phyloP scores from a whole-genome alignment of 1,140 invertebrate genomes.

The Calephelis virginiensis region DNA sequence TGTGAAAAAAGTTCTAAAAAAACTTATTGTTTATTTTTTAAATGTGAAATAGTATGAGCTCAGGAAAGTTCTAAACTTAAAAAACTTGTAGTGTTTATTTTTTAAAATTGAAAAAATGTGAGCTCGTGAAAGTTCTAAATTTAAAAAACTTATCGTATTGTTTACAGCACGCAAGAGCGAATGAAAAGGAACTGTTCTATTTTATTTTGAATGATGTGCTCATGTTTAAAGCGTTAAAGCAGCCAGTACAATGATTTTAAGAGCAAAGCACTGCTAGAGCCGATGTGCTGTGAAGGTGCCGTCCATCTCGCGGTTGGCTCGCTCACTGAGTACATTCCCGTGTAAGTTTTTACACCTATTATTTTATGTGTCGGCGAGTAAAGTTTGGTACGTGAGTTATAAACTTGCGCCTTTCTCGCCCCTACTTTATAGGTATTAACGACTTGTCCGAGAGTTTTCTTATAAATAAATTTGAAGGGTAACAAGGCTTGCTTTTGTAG shows the following conservation, averaged over 20 bases:
- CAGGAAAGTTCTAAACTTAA: no score
- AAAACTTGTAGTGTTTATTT: no score
- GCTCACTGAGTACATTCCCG: slow-evolving; percentile 76
- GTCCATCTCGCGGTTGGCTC: slow-evolving; percentile 66
- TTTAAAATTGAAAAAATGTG: no score
- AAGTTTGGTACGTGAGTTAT: slow-evolving; percentile 79
- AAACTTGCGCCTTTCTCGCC: slow-evolving; percentile 75
- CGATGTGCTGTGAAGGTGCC: slow-evolving; percentile 37
- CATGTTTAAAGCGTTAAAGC: slow-evolving; percentile 10
- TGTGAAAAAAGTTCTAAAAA: no score
- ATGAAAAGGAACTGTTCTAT: background rate
- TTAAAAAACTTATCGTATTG: no score
- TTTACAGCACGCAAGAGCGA: background rate
- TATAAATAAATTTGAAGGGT: slow-evolving; percentile 79
- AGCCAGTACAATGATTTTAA: slow-evolving; percentile 17
- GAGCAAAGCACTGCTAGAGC: slow-evolving; percentile 22
- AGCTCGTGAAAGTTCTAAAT: no score
- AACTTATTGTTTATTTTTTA: no score
- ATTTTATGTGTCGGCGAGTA: slow-evolving; percentile 78
- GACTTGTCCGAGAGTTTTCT: slow-evolving; percentile 78
- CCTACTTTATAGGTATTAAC: slow-evolving; percentile 79
- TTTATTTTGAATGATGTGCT: background rate
- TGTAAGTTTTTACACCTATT: slow-evolving; percentile 79
- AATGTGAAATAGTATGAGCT: no score
- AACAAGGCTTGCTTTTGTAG: slow-evolving; percentile 78